Conservation (phyloP, 1,140 invertebrate genomes). For the Conus betulinus region DNA sequence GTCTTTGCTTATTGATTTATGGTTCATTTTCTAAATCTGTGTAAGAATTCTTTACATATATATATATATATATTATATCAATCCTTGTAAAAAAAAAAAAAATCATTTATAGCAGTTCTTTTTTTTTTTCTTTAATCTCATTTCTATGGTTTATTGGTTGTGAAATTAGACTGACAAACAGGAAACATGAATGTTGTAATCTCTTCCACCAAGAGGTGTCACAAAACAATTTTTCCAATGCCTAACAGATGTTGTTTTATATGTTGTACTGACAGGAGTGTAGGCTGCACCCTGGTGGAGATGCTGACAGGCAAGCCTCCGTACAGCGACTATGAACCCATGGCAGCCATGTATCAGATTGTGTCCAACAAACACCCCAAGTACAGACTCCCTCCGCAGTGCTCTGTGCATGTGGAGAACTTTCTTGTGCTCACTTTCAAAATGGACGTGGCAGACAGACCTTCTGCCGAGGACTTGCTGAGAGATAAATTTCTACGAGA, state of each 20-base stretch:
- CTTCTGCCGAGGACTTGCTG: conserved; percentile 69
- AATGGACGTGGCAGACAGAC: conserved; percentile 59
- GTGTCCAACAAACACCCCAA: conserved; percentile 70
- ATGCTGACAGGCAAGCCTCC: conserved; percentile 74
- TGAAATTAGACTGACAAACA: too few species aligned
- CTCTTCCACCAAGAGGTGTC: too few species aligned
- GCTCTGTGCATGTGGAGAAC: conserved; percentile 59
- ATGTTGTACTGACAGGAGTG: conserved; percentile 67
- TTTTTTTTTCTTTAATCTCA: too few species aligned
- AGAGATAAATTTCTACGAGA: conserved; percentile 65
- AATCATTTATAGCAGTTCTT: too few species aligned
- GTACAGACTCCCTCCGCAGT: conserved; percentile 64
- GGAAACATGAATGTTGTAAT: too few species aligned
- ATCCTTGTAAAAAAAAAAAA: too few species aligned
- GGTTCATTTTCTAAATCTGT: too few species aligned
- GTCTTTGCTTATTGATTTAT: too few species aligned
- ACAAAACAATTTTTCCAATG: too few species aligned
- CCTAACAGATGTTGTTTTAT: not conserved
- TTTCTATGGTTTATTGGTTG: too few species aligned
- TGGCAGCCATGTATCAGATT: conserved; percentile 76
- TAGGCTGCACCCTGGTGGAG: conserved; percentile 75
- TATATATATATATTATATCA: too few species aligned
- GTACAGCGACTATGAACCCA: conserved; percentile 72
- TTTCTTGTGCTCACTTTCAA: conserved; percentile 69
- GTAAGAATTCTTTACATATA: too few species aligned